phyloP scores from a whole-genome alignment of 2,113 vertebrate genomes.

The Syngnathus typhle region DNA sequence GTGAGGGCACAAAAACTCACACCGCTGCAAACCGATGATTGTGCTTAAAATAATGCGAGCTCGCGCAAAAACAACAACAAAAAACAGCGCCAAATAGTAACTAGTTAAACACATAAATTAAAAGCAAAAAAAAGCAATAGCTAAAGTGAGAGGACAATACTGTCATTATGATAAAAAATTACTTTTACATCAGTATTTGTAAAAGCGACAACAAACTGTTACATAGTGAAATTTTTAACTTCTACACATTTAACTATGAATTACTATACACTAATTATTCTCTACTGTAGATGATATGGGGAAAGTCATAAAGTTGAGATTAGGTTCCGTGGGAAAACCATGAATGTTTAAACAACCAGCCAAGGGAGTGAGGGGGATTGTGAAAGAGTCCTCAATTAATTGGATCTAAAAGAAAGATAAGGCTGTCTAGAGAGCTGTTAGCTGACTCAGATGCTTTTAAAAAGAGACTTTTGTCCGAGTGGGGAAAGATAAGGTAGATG shows the following conservation, averaged over 20 bases:
- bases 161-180: background rate
- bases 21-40: background rate
- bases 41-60: background rate
- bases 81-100: background rate
- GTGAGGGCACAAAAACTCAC: background rate
- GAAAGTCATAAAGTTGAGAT: constrained; percentile 26
- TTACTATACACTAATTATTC: too few relatives aligned
- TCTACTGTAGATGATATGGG: constrained; percentile 24
- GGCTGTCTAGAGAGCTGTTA: constrained; percentile 46
- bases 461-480: constrained; percentile 31
- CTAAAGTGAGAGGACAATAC: background rate
- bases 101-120: background rate
- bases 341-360: constrained; percentile 50
- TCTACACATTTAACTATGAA: background rate
- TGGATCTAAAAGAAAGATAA: constrained; percentile 67
- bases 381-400: constrained; percentile 62
- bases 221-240: background rate
- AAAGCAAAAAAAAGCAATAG: background rate
- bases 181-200: background rate
- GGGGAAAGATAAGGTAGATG: constrained; percentile 41
- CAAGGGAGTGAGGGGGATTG: constrained; percentile 41
- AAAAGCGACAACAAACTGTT: background rate
- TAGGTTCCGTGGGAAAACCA: constrained; percentile 61
- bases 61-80: background rate
- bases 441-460: constrained; percentile 41